Percentiles rank a stretch among this genome's conserved stretches.
Conservation (phyloP, 2,797 vertebrate species). For the Malacoraja senta region DNA sequence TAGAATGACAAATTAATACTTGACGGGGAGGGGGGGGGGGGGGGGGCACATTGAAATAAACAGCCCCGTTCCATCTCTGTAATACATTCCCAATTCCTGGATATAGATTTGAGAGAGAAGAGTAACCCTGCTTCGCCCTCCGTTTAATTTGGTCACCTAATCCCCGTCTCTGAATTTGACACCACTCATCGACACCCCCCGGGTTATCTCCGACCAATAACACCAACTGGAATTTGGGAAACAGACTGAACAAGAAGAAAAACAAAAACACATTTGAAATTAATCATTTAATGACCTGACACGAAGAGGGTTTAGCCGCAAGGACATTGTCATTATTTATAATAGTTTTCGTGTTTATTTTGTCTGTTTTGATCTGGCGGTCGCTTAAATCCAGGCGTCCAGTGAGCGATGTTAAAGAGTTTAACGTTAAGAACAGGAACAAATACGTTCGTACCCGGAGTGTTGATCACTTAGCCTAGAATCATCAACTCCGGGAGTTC, state of each 20-base stretch:
- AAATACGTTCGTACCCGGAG: neutral
- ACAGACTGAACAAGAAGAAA: no score
- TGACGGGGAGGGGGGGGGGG: no score
- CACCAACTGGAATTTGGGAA: no score
- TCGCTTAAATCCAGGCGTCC: neutral
- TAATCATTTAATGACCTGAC: neutral
- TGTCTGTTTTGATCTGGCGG: neutral
- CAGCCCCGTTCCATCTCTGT: neutral
- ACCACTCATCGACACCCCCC: neutral
- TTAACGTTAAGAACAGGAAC: neutral
- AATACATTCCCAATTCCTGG: neutral
- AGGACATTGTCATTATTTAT: neutral
- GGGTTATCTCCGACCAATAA: no score
- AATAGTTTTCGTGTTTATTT: no score
- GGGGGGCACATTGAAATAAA: neutral
- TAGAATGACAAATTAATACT: neutral
- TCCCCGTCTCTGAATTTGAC: neutral
- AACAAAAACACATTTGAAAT: neutral
- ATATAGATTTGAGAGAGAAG: neutral
- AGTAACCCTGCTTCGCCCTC: neutral
- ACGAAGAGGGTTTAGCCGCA: neutral
- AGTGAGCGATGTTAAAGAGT: neutral
- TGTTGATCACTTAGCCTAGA: neutral
- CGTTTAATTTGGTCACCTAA: neutral
- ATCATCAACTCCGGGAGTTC: neutral